Evolutionary conservation across 2,888 invertebrate species (phyloP).

Genomic region (Drosophila antonietae): DNA sequence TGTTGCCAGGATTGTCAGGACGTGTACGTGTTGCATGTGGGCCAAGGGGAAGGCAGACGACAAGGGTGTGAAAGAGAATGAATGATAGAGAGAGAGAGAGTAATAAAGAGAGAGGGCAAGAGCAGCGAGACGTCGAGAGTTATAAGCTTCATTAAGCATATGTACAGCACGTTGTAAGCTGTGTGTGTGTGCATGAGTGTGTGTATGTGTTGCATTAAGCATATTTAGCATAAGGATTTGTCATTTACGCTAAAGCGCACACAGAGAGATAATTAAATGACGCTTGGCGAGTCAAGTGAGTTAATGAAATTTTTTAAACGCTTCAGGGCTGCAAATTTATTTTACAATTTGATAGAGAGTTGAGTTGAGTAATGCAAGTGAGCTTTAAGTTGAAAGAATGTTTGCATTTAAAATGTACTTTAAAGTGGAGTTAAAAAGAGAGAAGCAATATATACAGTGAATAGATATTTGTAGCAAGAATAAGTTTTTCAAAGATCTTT

Average conservation of each 20-base stretch:
- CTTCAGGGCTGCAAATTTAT: conserved; percentile 46
- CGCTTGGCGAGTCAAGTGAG: conserved; percentile 63
- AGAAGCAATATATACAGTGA: rapidly evolving
- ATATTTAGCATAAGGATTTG: conserved; percentile 83
- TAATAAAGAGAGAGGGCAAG: conserved; percentile 16
- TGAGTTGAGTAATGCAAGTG: background rate
- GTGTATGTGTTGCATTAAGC: conserved; percentile 74
- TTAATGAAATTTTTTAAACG: conserved; percentile 79
- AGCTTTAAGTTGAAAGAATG: background rate
- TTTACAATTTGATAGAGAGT: conserved; percentile 32
- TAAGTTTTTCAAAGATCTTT: too few species aligned
- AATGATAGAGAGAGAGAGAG: conserved; percentile 9
- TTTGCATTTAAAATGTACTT: background rate
- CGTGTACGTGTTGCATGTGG: conserved; percentile 72
- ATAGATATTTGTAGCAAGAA: background rate
- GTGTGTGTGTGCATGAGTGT: conserved; percentile 2
- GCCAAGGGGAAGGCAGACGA: conserved; percentile 17
- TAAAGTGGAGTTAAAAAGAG: background rate
- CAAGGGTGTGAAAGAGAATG: conserved; percentile 5
- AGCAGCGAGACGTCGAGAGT: conserved; percentile 64
- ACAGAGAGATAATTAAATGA: conserved; percentile 80
- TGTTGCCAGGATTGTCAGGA: conserved; percentile 76
- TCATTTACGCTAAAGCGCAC: conserved; percentile 76
- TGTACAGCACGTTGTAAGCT: conserved; percentile 77
- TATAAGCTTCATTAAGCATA: conserved; percentile 83